Evolutionary conservation across 2,113 vertebrate genomes (phyloP), one percentile per base, ranked within the genome.

Genomic region (Saccopteryx bilineata): DNA sequence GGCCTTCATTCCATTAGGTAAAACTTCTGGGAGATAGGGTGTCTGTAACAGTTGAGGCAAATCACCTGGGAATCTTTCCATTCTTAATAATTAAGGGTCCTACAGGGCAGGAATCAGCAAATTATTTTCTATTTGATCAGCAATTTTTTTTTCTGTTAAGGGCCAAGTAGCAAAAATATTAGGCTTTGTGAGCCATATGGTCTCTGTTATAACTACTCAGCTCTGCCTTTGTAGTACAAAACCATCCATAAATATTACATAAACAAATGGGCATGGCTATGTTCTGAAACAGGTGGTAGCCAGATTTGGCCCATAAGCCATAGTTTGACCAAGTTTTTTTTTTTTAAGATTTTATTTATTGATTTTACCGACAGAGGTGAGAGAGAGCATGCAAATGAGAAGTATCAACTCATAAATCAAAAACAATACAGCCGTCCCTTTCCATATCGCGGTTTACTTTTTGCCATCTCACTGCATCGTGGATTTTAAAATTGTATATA

Each of bases 11-110:
- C 33, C 66, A 58, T 74, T 18, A 83, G 21, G 33, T 7, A 26
- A 39, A 72, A 79, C 5, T 28, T 56, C 79, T 4, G 69, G 78
- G 23, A 84, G 31, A 23, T 7, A 72, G 21, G 13, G 12, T 48
- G 21, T 56, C 17, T 85, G n/a, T 28, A 85, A 79, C 9, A 90
- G 66, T 31, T 79, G 50, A 74, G 31, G 31, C 91, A 86, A 93
- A 90, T 74, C 63, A 78, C 23, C 71, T 58, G 21, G 33, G 23
- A 88, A 76, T 46, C 17, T 66, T 72, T 21, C 88, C 60, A 50
- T 28, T 91, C 71, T 63, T 90, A 90, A 84, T 14, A 88, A 61
- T 82, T 60, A 68, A 95, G 18, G 46, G 39, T 39, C 65, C 23
- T 83, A 28, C 13, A n/a, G 39, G 50, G 19, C 11, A 68, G 26